Conservation (phyloP, 64 coral and sea anemone genomes). For the Pocillopora verrucosa region DNA sequence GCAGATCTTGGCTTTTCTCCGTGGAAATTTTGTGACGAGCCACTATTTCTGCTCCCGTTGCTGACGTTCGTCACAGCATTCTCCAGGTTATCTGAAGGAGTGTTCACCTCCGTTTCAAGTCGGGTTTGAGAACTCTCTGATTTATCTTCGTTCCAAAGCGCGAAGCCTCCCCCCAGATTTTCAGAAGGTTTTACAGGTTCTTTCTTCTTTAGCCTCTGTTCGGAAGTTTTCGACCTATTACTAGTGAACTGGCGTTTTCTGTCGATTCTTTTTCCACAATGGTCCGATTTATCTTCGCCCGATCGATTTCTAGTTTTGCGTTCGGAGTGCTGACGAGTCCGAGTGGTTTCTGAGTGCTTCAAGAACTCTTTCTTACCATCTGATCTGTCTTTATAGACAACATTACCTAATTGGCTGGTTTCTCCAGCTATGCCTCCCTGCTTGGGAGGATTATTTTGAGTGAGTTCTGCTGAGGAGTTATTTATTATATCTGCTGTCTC, state of each 20-base stretch:
- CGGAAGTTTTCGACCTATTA: neutral
- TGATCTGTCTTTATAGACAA: neutral
- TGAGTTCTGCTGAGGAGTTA: neutral
- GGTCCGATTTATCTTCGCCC: neutral
- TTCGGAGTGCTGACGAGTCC: neutral
- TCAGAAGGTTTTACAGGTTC: neutral
- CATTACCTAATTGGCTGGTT: neutral
- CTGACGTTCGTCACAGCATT: neutral
- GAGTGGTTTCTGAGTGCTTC: neutral
- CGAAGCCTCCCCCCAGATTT: neutral
- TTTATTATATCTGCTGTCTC: neutral
- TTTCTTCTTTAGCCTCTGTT: neutral
- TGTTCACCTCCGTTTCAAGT: neutral
- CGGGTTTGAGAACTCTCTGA: neutral
- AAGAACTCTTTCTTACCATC: conserved; percentile 1
- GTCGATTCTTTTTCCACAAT: neutral
- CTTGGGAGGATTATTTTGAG: neutral
- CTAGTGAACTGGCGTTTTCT: neutral
- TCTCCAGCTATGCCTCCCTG: neutral
- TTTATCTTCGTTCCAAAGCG: neutral
- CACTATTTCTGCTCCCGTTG: neutral
- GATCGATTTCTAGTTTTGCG: neutral
- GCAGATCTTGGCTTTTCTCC: neutral
- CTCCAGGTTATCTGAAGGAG: neutral
- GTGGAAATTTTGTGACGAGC: no score